A percentile compares a stretch with the other conserved stretches of the same genome.
These are phyloP conservation scores for Alviniconcha strummeri DNA, from an alignment of 2,888 invertebrate species.

Conservation along the genomic window DNA sequence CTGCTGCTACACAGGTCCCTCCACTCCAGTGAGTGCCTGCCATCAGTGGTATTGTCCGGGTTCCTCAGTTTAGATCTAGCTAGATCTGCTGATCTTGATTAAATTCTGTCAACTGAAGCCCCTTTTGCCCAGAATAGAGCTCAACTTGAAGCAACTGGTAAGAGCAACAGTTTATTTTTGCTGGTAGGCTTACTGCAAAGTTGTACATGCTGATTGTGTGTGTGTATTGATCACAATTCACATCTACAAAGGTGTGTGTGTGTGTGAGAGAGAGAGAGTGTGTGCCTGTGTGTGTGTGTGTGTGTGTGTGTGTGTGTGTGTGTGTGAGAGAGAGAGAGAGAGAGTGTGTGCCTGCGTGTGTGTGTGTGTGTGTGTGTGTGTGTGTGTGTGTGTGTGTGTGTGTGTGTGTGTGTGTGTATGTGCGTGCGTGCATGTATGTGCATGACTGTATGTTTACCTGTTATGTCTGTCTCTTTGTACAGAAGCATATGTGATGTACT, in stretches of 20 bases:
- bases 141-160: too few species aligned
- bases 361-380: neutral
- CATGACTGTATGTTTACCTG: neutral
- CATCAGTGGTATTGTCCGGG: too few species aligned
- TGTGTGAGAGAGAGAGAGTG: neutral
- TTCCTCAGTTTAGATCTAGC: too few species aligned
- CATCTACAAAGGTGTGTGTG: neutral
- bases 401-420: neutral
- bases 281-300: neutral
- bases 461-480: neutral
- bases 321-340: too few species aligned
- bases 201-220: neutral
- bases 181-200: too few species aligned
- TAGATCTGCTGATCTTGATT: too few species aligned
- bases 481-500: slow-evolving; percentile 87
- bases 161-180: too few species aligned
- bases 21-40: too few species aligned
- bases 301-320: neutral
- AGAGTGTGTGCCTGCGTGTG: too few species aligned
- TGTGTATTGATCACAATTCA: neutral
- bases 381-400: slow-evolving; percentile 5
- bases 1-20: too few species aligned
- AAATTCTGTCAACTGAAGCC: too few species aligned
- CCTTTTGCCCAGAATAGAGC: too few species aligned
- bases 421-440: neutral